Percentiles rank a stretch among this genome's conserved stretches.
phyloP scores from a whole-genome alignment of 2,888 invertebrate species.

The Scrobipalpa atriplicella region DNA sequence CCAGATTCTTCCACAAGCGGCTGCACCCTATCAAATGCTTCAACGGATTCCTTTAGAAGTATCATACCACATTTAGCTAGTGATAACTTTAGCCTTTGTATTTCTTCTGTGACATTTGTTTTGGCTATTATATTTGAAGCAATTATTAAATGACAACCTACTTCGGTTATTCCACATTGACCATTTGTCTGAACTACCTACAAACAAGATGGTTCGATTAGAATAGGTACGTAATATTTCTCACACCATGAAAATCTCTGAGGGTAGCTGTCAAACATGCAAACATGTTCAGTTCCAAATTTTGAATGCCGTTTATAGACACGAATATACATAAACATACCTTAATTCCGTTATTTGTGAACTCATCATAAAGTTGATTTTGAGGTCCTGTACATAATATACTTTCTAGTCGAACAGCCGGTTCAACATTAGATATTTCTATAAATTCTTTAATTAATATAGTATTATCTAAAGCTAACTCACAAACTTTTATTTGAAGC shows the following conservation, averaged over 20 bases:
- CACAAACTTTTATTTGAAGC: not conserved
- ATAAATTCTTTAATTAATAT: not conserved
- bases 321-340: not conserved
- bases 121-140: not conserved
- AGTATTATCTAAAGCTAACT: not conserved
- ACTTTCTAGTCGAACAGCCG: not conserved
- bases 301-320: too few relatives aligned
- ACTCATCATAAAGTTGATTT: not conserved
- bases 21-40: not conserved
- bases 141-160: not conserved
- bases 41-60: not conserved
- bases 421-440: not conserved
- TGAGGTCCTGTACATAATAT: not conserved
- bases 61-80: not conserved
- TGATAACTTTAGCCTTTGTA: not conserved
- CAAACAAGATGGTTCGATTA: not conserved
- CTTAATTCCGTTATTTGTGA: not conserved
- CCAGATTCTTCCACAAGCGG: not conserved
- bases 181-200: not conserved
- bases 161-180: not conserved
- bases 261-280: too few relatives aligned
- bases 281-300: too few relatives aligned
- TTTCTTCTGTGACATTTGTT: not conserved
- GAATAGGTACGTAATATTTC: too few relatives aligned
- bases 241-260: too few relatives aligned